These are phyloP conservation scores for Pseudachorutes palmiensis DNA, from an alignment of 1,140 invertebrate genomes.

Conservation along the genomic window DNA sequence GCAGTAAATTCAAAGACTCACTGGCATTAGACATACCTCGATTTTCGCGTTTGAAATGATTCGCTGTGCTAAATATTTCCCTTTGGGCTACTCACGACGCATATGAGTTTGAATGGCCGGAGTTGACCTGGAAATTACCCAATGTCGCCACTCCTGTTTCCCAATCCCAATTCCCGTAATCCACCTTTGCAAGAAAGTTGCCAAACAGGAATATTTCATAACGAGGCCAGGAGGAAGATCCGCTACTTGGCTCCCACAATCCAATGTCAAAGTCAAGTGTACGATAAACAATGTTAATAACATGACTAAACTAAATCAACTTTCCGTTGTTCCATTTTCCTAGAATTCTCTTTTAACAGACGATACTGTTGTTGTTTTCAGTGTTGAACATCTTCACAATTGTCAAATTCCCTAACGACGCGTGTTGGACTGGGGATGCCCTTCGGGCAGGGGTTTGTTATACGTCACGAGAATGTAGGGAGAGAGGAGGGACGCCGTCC, in stretches of 20 bases:
- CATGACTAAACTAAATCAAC: neutral
- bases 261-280: neutral
- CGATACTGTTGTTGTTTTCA: constrained; percentile 28
- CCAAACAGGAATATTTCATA: constrained; percentile 32
- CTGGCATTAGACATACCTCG: too few relatives aligned
- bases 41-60: neutral
- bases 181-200: constrained; percentile 28
- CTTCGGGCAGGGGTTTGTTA: constrained; percentile 40
- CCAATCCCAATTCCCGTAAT: constrained; percentile 25
- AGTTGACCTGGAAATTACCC: constrained; percentile 37
- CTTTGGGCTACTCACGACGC: neutral
- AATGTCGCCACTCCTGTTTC: constrained; percentile 16
- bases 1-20: neutral
- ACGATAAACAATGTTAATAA: neutral
- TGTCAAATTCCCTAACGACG: constrained; percentile 41
- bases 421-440: constrained; percentile 31
- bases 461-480: constrained; percentile 39
- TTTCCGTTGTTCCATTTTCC: neutral
- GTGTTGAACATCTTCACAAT: constrained; percentile 42
- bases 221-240: constrained; percentile 14
- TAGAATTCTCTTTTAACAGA: neutral
- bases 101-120: constrained; percentile 18
- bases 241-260: constrained; percentile 28
- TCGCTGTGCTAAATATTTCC: neutral
- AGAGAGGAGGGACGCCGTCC: constrained; percentile 40